These are phyloP conservation scores for Schmidtea mediterranea DNA, from an alignment of 1,140 invertebrate species.

Conservation along the genomic window DNA sequence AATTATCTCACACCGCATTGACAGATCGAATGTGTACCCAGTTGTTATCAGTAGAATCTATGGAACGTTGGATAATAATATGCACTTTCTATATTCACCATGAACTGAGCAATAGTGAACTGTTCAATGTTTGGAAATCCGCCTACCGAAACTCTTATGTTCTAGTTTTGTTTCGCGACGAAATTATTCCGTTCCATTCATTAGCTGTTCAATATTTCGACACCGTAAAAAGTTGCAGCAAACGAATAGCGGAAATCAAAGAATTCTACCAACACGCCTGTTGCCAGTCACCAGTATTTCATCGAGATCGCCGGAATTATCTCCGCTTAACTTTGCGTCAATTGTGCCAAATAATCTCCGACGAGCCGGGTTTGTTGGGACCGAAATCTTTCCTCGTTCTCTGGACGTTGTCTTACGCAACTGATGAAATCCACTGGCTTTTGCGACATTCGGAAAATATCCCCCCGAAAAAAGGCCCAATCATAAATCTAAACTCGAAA, in stretches of 20 bases:
- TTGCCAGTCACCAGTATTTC: slow-evolving; percentile 39
- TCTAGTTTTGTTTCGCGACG: slow-evolving; percentile 72
- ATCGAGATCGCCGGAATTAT: slow-evolving; percentile 80
- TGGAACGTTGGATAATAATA: slow-evolving; percentile 6
- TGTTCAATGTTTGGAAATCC: slow-evolving; percentile 54
- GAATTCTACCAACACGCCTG: slow-evolving; percentile 57
- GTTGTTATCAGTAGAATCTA: slow-evolving; percentile 7
- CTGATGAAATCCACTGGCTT: slow-evolving; percentile 89
- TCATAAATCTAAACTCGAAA: not conserved
- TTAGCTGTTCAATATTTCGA: slow-evolving; percentile 80
- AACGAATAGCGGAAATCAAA: slow-evolving; percentile 67
- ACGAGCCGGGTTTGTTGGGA: slow-evolving; percentile 82
- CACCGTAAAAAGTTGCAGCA: slow-evolving; percentile 46
- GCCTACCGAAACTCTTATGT: slow-evolving; percentile 77
- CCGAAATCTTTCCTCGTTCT: slow-evolving; percentile 86
- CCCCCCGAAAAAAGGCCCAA: slow-evolving; percentile 36
- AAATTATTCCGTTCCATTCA: slow-evolving; percentile 75
- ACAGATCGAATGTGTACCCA: slow-evolving; percentile 1
- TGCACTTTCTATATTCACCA: not conserved
- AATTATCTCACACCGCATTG: not conserved
- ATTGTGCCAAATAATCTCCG: slow-evolving; percentile 67
- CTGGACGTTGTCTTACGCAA: slow-evolving; percentile 67
- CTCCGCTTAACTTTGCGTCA: slow-evolving; percentile 76
- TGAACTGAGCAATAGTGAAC: slow-evolving; percentile 7
- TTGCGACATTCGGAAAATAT: slow-evolving; percentile 80